A percentile compares a stretch with the other conserved stretches of the same genome.
phyloP scores from a whole-genome alignment of 2,797 vertebrate genomes.

The Trachurus trachurus region DNA sequence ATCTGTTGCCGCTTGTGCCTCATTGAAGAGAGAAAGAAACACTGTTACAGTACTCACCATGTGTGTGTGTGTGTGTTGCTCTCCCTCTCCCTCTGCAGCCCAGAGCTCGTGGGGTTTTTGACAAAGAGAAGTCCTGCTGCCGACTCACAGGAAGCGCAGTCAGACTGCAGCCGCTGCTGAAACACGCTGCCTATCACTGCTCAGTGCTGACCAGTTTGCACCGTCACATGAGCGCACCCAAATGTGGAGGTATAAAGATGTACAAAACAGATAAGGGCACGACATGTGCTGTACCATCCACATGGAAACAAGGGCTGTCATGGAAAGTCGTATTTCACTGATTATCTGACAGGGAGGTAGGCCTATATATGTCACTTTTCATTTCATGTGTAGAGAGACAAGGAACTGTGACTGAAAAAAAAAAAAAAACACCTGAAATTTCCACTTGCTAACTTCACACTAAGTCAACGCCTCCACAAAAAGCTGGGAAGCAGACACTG shows the following conservation, averaged over 20 bases:
- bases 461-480: too few species aligned
- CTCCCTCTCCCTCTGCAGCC: not conserved
- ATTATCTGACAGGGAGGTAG: not conserved
- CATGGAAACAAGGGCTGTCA: not conserved
- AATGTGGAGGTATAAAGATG: constrained; percentile 8
- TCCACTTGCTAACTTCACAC: too few species aligned
- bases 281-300: accelerated
- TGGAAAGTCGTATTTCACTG: not conserved
- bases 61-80: not conserved
- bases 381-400: too few species aligned
- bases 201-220: constrained; percentile 18
- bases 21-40: not conserved
- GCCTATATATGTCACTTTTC: too few species aligned
- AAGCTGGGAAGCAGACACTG: not conserved
- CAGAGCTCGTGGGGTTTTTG: not conserved
- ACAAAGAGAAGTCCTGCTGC: constrained; percentile 2
- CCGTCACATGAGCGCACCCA: not conserved
- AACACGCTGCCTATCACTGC: not conserved
- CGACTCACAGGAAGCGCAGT: constrained; percentile 32
- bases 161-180: constrained; percentile 1
- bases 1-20: not conserved
- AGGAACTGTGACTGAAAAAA: not conserved
- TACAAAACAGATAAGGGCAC: not conserved
- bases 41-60: constrained; percentile 25
- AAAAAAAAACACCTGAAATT: not conserved